A percentile compares a stretch with the other conserved stretches of the same genome.
Evolutionary conservation across 2,888 invertebrate species (phyloP).

Genomic region (Dicroscelio sp.): DNA sequence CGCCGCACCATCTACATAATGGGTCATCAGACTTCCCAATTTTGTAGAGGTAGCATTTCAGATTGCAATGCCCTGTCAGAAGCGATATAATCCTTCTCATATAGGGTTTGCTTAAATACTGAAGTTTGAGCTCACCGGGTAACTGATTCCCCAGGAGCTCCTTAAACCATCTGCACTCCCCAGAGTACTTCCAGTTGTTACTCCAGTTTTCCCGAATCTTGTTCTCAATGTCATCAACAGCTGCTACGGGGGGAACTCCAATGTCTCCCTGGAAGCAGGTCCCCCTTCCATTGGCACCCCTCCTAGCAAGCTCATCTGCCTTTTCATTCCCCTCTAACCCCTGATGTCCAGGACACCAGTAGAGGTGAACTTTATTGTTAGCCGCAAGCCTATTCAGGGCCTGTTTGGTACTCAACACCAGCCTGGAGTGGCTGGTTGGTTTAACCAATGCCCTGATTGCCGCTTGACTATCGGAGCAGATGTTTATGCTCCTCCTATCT

Average conservation of each 20-base stretch:
- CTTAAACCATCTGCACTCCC: not conserved
- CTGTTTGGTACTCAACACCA: not conserved
- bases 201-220: not conserved
- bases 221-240: not conserved
- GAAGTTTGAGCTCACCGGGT: too few species aligned
- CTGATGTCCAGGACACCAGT: not conserved
- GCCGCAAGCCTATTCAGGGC: not conserved
- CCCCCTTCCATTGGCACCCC: not conserved
- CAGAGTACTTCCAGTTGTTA: too few species aligned
- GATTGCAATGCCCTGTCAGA: too few species aligned
- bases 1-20: not conserved
- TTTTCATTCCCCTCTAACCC: not conserved
- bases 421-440: not conserved
- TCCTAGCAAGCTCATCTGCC: not conserved
- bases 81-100: not conserved
- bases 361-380: not conserved
- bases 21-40: not conserved
- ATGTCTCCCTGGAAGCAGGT: not conserved
- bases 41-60: not conserved
- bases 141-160: not conserved
- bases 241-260: not conserved
- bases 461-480: slow-evolving; percentile 19
- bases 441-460: not conserved
- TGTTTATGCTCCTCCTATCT: not conserved
- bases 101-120: too few species aligned